phyloP scores from a whole-genome alignment of 2,888 invertebrate species.

The Elmis aenea region DNA sequence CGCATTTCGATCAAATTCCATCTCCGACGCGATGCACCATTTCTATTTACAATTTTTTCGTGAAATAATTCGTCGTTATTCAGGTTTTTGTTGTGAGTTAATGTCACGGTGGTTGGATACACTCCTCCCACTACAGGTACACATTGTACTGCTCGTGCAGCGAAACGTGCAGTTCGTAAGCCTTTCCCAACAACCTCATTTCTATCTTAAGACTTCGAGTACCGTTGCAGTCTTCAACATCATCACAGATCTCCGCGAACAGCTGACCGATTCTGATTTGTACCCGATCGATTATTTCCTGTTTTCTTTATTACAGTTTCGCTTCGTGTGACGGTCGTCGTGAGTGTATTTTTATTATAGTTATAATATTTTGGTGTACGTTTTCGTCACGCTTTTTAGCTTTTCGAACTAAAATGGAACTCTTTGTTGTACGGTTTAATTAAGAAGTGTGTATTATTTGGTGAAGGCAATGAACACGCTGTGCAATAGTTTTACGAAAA shows the following conservation, averaged over 20 bases:
- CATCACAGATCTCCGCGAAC: conserved; percentile 30
- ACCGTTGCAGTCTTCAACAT: conserved; percentile 33
- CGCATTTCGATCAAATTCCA: too few relatives aligned
- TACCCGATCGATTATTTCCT: conserved; percentile 21
- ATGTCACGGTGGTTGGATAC: conserved; percentile 25
- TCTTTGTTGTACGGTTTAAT: too few relatives aligned
- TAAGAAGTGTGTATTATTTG: too few relatives aligned
- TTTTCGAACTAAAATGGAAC: too few relatives aligned
- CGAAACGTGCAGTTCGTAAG: conserved; percentile 35
- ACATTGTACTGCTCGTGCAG: conserved; percentile 30
- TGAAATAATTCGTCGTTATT: too few relatives aligned
- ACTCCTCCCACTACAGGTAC: conserved; percentile 24
- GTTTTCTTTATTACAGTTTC: conserved; percentile 2
- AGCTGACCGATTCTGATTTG: conserved; percentile 25
- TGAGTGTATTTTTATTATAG: conserved; percentile 1
- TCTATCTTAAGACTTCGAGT: conserved; percentile 35
- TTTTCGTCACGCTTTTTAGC: neutral
- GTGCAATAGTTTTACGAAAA: conserved; percentile 36
- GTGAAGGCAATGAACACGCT: too few relatives aligned
- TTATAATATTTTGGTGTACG: neutral
- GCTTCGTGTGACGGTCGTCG: too few relatives aligned
- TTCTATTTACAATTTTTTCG: too few relatives aligned
- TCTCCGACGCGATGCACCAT: too few relatives aligned
- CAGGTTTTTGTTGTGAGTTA: conserved; percentile 24
- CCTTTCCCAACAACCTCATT: conserved; percentile 39